A percentile compares a stretch with the other conserved stretches of the same genome.
Conservation (phyloP, 2,888 invertebrate genomes). For the Lysandra coridon region DNA sequence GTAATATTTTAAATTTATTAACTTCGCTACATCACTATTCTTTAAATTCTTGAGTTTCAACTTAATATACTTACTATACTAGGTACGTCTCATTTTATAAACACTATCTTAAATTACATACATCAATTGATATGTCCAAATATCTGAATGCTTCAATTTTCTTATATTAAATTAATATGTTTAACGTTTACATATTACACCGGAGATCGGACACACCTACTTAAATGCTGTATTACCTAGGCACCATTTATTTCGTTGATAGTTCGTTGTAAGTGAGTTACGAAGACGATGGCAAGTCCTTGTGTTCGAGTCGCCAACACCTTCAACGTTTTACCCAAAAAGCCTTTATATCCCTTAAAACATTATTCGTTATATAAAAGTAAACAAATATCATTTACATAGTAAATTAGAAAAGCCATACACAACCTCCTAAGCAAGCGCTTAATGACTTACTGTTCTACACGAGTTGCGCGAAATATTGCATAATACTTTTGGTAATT, state of each 20-base stretch:
- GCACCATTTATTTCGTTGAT: constrained; percentile 64
- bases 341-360: constrained; percentile 63
- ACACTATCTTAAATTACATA: constrained; percentile 71
- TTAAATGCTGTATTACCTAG: constrained; percentile 58
- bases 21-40: constrained; percentile 73
- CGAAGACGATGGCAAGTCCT: constrained; percentile 78
- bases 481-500: constrained; percentile 77
- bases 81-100: constrained; percentile 75
- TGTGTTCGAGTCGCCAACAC: constrained; percentile 73
- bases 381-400: constrained; percentile 63
- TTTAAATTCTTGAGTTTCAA: constrained; percentile 76
- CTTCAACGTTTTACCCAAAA: constrained; percentile 68
- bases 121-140: constrained; percentile 71
- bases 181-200: constrained; percentile 66
- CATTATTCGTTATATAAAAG: constrained; percentile 49
- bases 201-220: constrained; percentile 71
- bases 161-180: constrained; percentile 63
- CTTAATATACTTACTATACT: constrained; percentile 70
- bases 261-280: constrained; percentile 64
- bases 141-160: constrained; percentile 61
- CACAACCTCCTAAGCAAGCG: constrained; percentile 61
- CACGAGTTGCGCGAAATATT: constrained; percentile 57
- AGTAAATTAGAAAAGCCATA: constrained; percentile 42
- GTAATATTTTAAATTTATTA: constrained; percentile 71
- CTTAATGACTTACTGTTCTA: constrained; percentile 52